phyloP scores from a whole-genome alignment of 2,888 invertebrate genomes.

The Brachyopa scutellaris region DNA sequence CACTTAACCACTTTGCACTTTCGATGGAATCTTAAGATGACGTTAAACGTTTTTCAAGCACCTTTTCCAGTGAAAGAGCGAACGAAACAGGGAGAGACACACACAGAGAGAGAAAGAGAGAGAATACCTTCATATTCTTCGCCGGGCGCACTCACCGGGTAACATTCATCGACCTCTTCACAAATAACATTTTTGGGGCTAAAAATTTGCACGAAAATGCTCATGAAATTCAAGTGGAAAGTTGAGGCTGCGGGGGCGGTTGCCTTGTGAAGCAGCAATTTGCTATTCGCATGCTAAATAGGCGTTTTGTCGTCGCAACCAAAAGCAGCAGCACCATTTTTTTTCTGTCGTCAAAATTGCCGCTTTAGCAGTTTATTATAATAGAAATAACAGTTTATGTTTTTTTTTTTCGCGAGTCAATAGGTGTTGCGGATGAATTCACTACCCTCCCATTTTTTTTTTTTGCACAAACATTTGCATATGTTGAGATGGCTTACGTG shows the following conservation, averaged over 20 bases:
- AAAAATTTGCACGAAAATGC: conserved; percentile 34
- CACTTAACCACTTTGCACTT: conserved; percentile 72
- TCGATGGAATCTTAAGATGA: conserved; percentile 71
- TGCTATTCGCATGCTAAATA: conserved; percentile 72
- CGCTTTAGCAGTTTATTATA: conserved; percentile 80
- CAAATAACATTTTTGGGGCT: conserved; percentile 50
- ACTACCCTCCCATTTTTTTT: conserved; percentile 2
- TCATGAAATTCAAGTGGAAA: conserved; percentile 23
- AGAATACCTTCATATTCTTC: too few relatives aligned
- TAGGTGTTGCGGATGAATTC: conserved; percentile 42
- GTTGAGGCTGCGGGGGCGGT: not conserved
- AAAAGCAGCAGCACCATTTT: conserved; percentile 51
- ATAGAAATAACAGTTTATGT: conserved; percentile 77
- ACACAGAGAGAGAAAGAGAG: too few relatives aligned
- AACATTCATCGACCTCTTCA: conserved; percentile 50
- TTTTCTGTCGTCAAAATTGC: conserved; percentile 71
- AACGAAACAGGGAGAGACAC: too few relatives aligned
- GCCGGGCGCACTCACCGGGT: conserved; percentile 1
- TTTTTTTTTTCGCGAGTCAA: conserved; percentile 10
- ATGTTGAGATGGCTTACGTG: conserved; percentile 67
- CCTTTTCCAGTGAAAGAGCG: too few relatives aligned
- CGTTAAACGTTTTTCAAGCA: conserved; percentile 68
- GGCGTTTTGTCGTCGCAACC: conserved; percentile 54
- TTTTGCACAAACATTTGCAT: conserved; percentile 56
- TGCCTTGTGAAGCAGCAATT: conserved; percentile 53